Base-by-base conservation (phyloP, 1,140 invertebrate genomes). In the Aphis craccivora region DNA sequence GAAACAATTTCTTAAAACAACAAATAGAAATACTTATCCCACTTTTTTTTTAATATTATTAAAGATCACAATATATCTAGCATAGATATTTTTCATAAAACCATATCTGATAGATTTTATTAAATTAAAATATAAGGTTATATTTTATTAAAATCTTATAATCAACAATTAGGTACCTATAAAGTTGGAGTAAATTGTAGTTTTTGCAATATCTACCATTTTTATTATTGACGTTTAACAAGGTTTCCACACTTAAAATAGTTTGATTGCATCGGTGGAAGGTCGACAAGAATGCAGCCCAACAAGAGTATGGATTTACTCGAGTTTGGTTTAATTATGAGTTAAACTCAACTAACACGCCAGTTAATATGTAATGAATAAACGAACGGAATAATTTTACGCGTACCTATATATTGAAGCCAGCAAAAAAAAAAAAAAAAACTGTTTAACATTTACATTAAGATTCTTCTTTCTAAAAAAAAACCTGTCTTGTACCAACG, bases 321-420 rank as follows among this genome's bases (percentile, higher is more conserved):
- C 4, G 89, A 90, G 89, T 90, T 90, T 37, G 30, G 60, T 40
- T 90, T 90, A 90, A 89, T 89, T 55, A 89, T 55, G 87, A 89
- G 23, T 89, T 51, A 23, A 90, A 67, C 88, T 45, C 18, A 89
- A 37, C 51, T 18, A 90, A 90, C 88, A 67, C 20, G 37, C 23
- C 40, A 43, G 14, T 90, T 43, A 43, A 90, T 90, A 90, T 43
- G 14, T 25, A 60, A 90, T 60, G 23, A 67, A 90, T 67, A 90
- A 67, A 60, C 55, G 37, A 90, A 60, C 25, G 14, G 60, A 43
- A 43, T 90, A 43, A 90, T 43, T 90, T 67, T 90, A 67, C 53
- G 35, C 20, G 30, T 89, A 89, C 37, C 51, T 89, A 76, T 76
- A 76, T 76, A 76, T 89, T 55, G 35, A 89, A 55, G 23, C 22